Evolutionary conservation across 1,140 invertebrate genomes (phyloP).

Genomic region (Drosophila tsacasi): DNA sequence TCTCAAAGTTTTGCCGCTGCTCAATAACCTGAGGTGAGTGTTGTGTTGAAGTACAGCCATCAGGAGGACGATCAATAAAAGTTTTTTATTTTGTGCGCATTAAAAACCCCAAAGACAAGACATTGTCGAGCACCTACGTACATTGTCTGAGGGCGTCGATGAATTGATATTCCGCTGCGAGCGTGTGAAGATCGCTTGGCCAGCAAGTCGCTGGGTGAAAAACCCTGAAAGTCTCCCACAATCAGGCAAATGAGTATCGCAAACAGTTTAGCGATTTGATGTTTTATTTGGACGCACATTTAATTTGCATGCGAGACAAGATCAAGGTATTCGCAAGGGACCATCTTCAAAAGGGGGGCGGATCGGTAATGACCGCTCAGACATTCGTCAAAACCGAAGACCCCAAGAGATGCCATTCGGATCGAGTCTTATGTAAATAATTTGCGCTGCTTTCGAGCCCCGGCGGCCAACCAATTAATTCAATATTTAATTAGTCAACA

Average conservation of each 20-base stretch:
- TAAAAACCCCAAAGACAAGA: constrained; percentile 39
- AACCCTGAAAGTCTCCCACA: constrained; percentile 80
- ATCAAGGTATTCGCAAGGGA: constrained; percentile 56
- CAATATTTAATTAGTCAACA: constrained; percentile 83
- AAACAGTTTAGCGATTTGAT: constrained; percentile 75
- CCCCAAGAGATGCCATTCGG: constrained; percentile 29
- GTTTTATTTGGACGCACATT: constrained; percentile 49
- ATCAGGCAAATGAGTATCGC: constrained; percentile 68
- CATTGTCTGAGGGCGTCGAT: constrained; percentile 28
- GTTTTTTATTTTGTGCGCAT: neutral
- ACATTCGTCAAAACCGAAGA: constrained; percentile 55
- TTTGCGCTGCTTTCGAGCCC: constrained; percentile 47
- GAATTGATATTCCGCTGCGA: constrained; percentile 29
- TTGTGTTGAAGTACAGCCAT: constrained; percentile 57
- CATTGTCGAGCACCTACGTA: constrained; percentile 53
- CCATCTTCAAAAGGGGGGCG: constrained; percentile 5
- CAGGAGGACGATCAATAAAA: constrained; percentile 30
- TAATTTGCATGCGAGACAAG: constrained; percentile 73
- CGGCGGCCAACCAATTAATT: constrained; percentile 74
- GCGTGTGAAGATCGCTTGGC: constrained; percentile 51
- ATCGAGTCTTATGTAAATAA: constrained; percentile 71
- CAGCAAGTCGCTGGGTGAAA: constrained; percentile 53
- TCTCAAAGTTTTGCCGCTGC: constrained; percentile 91
- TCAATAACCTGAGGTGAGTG: constrained; percentile 92
- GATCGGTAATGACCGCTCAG: constrained; percentile 45